Percentiles rank a stretch among this genome's conserved stretches.
Evolutionary conservation across 2,113 vertebrate species (phyloP).

Genomic region (Takifugu flavidus): DNA sequence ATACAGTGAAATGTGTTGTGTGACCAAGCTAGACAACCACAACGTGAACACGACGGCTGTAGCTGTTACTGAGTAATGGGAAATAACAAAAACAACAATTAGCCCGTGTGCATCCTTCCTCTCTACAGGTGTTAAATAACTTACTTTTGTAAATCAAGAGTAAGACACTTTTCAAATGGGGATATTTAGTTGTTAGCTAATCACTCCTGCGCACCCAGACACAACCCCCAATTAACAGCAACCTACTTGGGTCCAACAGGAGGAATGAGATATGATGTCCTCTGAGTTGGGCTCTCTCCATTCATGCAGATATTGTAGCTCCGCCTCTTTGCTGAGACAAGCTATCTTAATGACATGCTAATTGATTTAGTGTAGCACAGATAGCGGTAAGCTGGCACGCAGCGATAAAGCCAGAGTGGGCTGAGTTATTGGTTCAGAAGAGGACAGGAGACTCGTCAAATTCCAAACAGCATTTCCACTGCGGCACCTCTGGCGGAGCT

Average conservation of each 20-base stretch:
- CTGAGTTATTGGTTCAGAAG: slow-evolving; percentile 54
- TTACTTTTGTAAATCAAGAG: neutral
- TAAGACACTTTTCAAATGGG: slow-evolving; percentile 2
- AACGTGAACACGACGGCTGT: too few relatives aligned
- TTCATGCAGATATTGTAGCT: slow-evolving; percentile 48
- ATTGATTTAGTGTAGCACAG: slow-evolving; percentile 72
- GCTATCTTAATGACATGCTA: slow-evolving; percentile 79
- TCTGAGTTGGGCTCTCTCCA: slow-evolving; percentile 40
- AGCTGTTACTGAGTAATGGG: too few relatives aligned
- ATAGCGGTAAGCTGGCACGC: slow-evolving; percentile 67
- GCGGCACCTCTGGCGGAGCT: slow-evolving; percentile 36
- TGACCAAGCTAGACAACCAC: too few relatives aligned
- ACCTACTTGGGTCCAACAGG: slow-evolving; percentile 28
- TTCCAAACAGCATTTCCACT: slow-evolving; percentile 47
- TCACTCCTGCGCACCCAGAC: neutral
- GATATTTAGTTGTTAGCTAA: neutral
- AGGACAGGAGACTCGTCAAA: slow-evolving; percentile 62
- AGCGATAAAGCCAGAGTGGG: slow-evolving; percentile 63
- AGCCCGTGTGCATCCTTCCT: too few relatives aligned
- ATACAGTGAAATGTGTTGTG: too few relatives aligned
- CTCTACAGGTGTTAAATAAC: too few relatives aligned
- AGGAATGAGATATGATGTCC: slow-evolving; percentile 54
- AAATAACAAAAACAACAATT: too few relatives aligned
- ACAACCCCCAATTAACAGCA: slow-evolving; percentile 19
- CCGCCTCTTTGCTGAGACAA: slow-evolving; percentile 61